These are phyloP conservation scores for Bradypus variegatus DNA, from an alignment of 2,797 vertebrate species.

Conservation along the genomic window DNA sequence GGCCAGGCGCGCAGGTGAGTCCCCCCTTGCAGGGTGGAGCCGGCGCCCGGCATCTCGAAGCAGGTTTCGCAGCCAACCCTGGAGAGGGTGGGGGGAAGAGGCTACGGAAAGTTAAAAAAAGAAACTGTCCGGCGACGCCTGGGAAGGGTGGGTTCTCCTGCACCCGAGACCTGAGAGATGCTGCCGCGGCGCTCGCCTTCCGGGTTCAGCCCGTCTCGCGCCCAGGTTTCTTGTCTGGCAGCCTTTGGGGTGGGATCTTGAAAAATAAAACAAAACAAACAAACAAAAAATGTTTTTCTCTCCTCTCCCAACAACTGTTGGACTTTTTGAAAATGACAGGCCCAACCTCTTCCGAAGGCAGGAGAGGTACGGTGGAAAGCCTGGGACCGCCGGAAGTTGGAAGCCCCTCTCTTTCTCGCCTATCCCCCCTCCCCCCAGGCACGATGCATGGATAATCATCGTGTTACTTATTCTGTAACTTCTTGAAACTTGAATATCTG, in stretches of 20 bases:
- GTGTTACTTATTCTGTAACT: not conserved
- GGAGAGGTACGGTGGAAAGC: not conserved
- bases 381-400: not conserved
- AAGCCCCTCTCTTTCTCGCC: not conserved
- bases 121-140: not conserved
- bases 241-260: not conserved
- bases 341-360: not conserved
- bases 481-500: constrained; percentile 31
- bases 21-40: not conserved
- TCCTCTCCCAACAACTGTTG: not conserved
- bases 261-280: not conserved
- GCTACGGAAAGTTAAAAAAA: not conserved
- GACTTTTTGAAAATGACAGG: not conserved
- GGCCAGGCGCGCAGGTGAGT: constrained; percentile 51
- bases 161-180: not conserved
- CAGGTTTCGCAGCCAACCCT: not conserved
- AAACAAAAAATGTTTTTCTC: not conserved
- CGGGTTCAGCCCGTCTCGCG: not conserved
- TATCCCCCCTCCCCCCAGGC: not conserved
- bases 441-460: not conserved
- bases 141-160: not conserved
- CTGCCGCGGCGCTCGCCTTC: not conserved
- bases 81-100: not conserved
- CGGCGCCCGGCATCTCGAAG: not conserved
- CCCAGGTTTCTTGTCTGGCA: not conserved